These are phyloP conservation scores for Callinectes sapidus DNA, from an alignment of 2,888 invertebrate species.

Conservation along the genomic window DNA sequence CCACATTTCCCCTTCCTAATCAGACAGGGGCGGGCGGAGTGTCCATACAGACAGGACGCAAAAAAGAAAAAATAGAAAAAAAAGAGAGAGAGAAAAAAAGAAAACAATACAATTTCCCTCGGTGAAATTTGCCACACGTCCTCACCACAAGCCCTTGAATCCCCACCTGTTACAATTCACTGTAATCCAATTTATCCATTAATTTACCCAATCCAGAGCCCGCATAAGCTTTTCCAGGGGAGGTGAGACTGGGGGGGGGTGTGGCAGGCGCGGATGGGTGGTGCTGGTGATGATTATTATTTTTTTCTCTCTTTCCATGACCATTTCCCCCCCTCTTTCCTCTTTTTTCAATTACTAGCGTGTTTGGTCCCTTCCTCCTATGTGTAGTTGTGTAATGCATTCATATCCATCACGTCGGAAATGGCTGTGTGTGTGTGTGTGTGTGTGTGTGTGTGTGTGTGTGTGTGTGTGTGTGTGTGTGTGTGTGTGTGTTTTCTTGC, in stretches of 20 bases:
- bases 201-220: background rate
- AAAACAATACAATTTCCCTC: background rate
- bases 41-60: background rate
- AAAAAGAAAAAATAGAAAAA: background rate
- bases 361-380: background rate
- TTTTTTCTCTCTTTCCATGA: background rate
- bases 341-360: background rate
- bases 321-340: background rate
- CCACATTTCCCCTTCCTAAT: background rate
- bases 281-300: background rate
- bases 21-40: background rate
- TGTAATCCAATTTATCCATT: background rate
- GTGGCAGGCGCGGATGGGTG: background rate
- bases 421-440: conserved; percentile 5
- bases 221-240: background rate
- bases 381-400: background rate
- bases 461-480: background rate
- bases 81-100: background rate
- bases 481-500: background rate
- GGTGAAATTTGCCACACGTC: background rate
- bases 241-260: background rate
- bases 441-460: background rate
- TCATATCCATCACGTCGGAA: background rate
- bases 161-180: background rate
- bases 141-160: background rate